These are phyloP conservation scores for Lampropteryx suffumata DNA, from an alignment of 2,888 invertebrate genomes.

Conservation along the genomic window DNA sequence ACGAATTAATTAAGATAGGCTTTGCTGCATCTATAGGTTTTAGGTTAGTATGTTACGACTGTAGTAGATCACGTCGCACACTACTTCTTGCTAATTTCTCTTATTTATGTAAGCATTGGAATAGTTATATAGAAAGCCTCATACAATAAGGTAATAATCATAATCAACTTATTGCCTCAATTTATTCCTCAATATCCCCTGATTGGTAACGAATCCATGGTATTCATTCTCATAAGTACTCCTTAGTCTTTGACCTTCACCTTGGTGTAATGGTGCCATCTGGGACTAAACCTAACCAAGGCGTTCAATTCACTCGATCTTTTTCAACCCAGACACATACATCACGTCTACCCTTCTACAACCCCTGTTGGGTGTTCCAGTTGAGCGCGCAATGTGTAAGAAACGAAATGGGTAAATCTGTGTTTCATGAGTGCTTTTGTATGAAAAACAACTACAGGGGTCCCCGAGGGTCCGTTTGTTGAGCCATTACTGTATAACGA, in stretches of 20 bases:
- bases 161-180: conserved; percentile 41
- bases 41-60: too few relatives aligned
- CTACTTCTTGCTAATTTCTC: too few relatives aligned
- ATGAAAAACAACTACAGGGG: conserved; percentile 34
- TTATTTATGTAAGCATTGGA: too few relatives aligned
- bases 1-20: too few relatives aligned
- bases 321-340: conserved; percentile 4
- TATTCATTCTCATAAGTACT: conserved; percentile 56
- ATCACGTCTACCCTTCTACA: conserved; percentile 34
- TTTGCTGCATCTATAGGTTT: too few relatives aligned
- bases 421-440: conserved; percentile 14
- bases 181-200: conserved; percentile 50
- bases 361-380: neutral
- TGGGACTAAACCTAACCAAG: conserved; percentile 43
- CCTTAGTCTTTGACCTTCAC: conserved; percentile 58
- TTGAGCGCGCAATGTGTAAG: conserved; percentile 39
- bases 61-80: too few relatives aligned
- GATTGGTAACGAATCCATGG: conserved; percentile 29
- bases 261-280: conserved; percentile 58
- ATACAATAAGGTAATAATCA: conserved; percentile 12
- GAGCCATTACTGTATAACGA: conserved; percentile 58
- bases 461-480: conserved; percentile 52
- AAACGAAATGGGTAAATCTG: conserved; percentile 11
- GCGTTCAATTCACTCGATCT: conserved; percentile 36
- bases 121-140: too few relatives aligned